Conservation (phyloP, 2,113 vertebrate species). For the pig (Sus scrofa) region T2T-Sscrofa CM000820.6:28297001-28297500, state of each 20-base stretch:
- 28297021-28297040: not conserved
- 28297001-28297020: not conserved
- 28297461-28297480: not conserved
- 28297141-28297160: not conserved
- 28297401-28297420: not conserved
- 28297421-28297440: not conserved
- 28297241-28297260: not conserved
- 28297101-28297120: not conserved
- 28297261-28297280: not conserved
- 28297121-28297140: not conserved
- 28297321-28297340: not conserved
- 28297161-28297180: not conserved
- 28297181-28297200: not conserved
- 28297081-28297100: not conserved
- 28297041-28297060: not conserved
- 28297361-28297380: too few species aligned
- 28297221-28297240: not conserved
- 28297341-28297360: not conserved
- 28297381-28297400: not conserved
- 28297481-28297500: not conserved
- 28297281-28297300: conserved; percentile 41
- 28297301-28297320: conserved; percentile 23
- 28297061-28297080: not conserved
- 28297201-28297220: not conserved
- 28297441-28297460: not conserved